Conservation (phyloP, 2,888 invertebrate genomes). For the Oxyscelio sp. region DNA sequence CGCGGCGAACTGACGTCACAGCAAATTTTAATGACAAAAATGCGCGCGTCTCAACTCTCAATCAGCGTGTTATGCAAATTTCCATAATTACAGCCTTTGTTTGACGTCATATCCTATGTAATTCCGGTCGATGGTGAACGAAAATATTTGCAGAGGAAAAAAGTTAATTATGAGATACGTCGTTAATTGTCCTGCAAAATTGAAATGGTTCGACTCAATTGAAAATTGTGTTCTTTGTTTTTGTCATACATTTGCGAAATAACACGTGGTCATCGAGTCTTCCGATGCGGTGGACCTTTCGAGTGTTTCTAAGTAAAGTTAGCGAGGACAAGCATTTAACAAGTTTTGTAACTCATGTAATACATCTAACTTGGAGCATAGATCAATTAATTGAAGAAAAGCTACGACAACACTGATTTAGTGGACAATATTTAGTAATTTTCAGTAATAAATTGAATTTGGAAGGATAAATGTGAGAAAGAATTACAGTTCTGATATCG, state of each 20-base stretch:
- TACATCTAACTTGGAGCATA: not conserved
- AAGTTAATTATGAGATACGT: constrained; percentile 11
- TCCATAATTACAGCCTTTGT: not conserved
- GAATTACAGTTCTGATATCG: too few relatives aligned
- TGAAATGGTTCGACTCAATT: not conserved
- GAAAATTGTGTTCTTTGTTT: constrained; percentile 25
- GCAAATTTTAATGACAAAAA: constrained; percentile 22
- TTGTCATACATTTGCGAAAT: constrained; percentile 22
- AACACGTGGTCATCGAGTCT: too few relatives aligned
- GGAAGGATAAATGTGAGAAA: too few relatives aligned
- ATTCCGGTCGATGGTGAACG: not conserved
- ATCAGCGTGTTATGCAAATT: not conserved
- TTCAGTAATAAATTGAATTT: too few relatives aligned
- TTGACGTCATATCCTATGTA: not conserved
- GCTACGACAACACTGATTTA: not conserved
- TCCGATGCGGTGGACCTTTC: constrained; percentile 8
- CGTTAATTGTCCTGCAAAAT: constrained; percentile 8
- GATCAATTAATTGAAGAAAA: constrained; percentile 14
- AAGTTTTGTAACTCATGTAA: constrained; percentile 15
- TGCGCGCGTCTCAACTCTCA: constrained; percentile 5
- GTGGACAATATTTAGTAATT: not conserved
- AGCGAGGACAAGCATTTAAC: not conserved
- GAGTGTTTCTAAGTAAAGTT: constrained; percentile 15
- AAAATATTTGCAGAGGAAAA: constrained; percentile 7
- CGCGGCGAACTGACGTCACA: constrained; percentile 5